Evolutionary conservation across 2,113 vertebrate genomes (phyloP).

Genomic region (Tauraco erythrolophus): DNA sequence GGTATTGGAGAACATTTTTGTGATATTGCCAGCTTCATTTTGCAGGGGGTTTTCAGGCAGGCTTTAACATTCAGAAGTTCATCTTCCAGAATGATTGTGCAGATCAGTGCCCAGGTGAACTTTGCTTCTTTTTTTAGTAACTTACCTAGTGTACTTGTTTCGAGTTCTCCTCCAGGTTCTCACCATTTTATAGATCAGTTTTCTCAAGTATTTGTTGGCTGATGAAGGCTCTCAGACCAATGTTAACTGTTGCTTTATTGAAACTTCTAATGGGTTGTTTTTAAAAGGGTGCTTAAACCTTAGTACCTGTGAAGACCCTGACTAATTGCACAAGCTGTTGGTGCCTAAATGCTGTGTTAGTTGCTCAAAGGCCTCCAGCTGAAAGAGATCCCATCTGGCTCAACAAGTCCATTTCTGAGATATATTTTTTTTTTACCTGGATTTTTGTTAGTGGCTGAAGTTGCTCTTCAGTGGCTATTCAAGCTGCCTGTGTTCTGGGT

Average conservation of each 20-base stretch:
- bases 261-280: background rate
- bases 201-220: background rate
- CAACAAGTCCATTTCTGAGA: rapidly evolving
- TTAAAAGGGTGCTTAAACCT: background rate
- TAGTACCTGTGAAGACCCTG: background rate
- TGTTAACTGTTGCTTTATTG: background rate
- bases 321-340: background rate
- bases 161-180: background rate
- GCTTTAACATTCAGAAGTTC: background rate
- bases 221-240: background rate
- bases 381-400: background rate
- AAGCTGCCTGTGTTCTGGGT: background rate
- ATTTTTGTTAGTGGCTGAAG: background rate
- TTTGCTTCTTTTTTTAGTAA: background rate
- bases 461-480: background rate
- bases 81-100: background rate
- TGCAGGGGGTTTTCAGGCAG: background rate
- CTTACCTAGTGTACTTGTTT: background rate
- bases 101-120: background rate
- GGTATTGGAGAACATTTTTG: background rate
- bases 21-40: background rate
- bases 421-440: background rate
- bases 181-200: background rate
- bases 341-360: background rate
- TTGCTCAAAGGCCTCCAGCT: background rate